Evolutionary conservation across 1,140 invertebrate genomes (phyloP), one percentile per base, ranked within the genome.

Genomic region (Cotesia typhae): DNA sequence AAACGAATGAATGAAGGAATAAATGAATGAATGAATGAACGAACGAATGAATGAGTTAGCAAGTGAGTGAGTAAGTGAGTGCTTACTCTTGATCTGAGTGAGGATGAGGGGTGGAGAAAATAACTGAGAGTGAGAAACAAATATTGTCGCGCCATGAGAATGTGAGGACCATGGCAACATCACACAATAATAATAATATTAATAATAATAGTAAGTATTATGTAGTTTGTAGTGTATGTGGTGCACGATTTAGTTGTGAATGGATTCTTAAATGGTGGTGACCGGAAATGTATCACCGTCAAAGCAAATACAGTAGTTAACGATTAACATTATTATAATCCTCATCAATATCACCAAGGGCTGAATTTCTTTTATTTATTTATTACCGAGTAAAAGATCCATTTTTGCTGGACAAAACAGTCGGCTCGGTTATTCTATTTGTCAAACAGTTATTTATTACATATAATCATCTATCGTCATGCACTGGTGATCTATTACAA

Each of bases 1-100:
- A 83, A 85, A 83, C 80, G 82, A 82, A 83, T 81, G 82, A 84
- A 83, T 81, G 81, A 82, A 71, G 59, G 74, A 74, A 81, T 81
- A 76, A 77, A 71, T 51, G 72, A 61, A 72, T 47, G 72, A 61
- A 72, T 47, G 55, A 61, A 67, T 67, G 68, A 63, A 67, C 36
- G 14, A 64, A 65, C 17, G 10, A 63, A 61, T 67, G 60, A 67
- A 53, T 53, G 38, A 14, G 65, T 28, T 28, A 9, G 65, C 63
- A 70, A 72, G 41, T 47, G 41, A 28, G 57, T 28, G 14, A 10
- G 17, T 28, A 20, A 20, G 14, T 59, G 57, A 55, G 53, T 55
- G 17, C 20, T 20, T 20, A 7, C 9, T 59, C 6, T 28, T 59
- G n/a, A 55, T 12, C 10, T 20, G 57, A 59, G 20, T 59, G 57